Evolutionary conservation across 2,888 invertebrate genomes (phyloP).

Genomic region (Campoletis raptor): DNA sequence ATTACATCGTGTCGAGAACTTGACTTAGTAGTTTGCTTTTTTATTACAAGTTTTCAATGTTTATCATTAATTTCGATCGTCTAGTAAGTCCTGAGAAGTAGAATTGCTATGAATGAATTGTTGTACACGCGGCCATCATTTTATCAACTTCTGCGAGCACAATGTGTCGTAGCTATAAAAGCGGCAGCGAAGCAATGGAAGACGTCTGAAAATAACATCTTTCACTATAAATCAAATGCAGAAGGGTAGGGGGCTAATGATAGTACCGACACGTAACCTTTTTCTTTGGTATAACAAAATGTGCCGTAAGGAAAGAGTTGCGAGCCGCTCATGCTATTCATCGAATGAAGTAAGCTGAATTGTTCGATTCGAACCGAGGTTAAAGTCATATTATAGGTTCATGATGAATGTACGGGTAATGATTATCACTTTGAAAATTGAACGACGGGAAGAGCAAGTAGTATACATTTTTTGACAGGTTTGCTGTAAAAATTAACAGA

Average conservation of each 20-base stretch:
- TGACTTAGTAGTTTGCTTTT: background rate
- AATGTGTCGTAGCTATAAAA: background rate
- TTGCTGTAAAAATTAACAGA: conserved; percentile 2
- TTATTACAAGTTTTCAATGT: background rate
- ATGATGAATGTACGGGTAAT: conserved; percentile 1
- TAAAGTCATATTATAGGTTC: background rate
- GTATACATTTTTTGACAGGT: background rate
- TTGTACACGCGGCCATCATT: background rate
- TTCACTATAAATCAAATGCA: conserved; percentile 9
- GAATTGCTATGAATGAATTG: background rate
- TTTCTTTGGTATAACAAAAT: background rate
- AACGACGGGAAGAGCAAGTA: background rate
- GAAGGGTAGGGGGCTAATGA: conserved; percentile 8
- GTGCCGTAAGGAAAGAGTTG: background rate
- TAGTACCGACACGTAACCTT: conserved; percentile 10
- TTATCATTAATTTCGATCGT: background rate
- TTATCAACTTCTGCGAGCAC: conserved; percentile 14
- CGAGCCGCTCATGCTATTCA: background rate
- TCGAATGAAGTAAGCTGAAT: background rate
- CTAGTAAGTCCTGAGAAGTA: background rate
- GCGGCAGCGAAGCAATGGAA: background rate
- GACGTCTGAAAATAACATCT: background rate
- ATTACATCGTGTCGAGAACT: background rate
- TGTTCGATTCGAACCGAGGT: background rate
- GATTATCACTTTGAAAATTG: conserved; percentile 6